These are phyloP conservation scores for Sphyrna mokarran DNA, from an alignment of 2,113 vertebrate species.

Conservation along the genomic window DNA sequence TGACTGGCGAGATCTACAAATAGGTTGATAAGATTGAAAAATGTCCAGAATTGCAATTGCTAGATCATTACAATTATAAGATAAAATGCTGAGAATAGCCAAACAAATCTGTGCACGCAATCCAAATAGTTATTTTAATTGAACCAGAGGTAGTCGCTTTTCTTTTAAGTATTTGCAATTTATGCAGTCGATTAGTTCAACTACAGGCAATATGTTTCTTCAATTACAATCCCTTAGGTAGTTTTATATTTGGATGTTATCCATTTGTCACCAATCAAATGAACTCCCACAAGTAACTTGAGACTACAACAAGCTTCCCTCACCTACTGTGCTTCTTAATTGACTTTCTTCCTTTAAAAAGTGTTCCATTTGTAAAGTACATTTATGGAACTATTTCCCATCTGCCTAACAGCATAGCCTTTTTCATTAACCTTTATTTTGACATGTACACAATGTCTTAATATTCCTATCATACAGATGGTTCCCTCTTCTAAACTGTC, in stretches of 20 bases:
- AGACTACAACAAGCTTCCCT: background rate
- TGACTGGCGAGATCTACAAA: background rate
- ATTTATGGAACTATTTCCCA: background rate
- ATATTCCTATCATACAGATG: background rate
- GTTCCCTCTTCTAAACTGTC: background rate
- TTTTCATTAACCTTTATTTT: background rate
- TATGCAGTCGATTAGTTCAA: background rate
- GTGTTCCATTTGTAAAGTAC: background rate
- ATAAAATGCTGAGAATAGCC: background rate
- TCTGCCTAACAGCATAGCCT: background rate
- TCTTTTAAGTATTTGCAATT: background rate
- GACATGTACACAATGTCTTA: background rate
- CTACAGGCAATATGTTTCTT: background rate
- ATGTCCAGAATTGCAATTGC: background rate
- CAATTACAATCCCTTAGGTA: background rate
- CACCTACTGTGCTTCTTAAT: background rate
- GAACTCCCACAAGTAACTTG: background rate
- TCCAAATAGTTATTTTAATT: background rate
- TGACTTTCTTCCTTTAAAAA: slow-evolving; percentile 1
- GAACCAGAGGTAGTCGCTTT: background rate
- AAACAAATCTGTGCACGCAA: background rate
- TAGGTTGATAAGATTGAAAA: background rate
- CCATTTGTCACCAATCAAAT: slow-evolving; percentile 24
- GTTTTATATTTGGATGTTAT: slow-evolving; percentile 1
- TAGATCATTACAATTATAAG: background rate